These are phyloP conservation scores for Calyptomena viridis DNA, from an alignment of 2,113 vertebrate genomes.

Conservation along the genomic window DNA sequence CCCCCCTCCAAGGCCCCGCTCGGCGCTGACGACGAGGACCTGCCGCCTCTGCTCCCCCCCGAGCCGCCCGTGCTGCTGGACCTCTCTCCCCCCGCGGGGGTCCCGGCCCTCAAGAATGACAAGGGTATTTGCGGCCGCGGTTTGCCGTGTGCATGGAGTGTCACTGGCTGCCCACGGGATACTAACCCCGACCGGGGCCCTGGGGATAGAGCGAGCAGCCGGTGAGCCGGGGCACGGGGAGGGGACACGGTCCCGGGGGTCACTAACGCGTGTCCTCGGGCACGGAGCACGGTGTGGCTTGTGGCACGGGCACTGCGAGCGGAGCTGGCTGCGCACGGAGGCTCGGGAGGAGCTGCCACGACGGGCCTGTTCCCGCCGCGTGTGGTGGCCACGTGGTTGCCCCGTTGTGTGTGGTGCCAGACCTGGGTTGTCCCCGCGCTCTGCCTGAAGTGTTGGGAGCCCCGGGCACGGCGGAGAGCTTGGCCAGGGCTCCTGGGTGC, in stretches of 20 bases:
- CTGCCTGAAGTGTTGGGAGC: not conserved
- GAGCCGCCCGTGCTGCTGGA: conserved; percentile 62
- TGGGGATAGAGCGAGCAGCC: not conserved
- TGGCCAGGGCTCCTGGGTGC: not conserved
- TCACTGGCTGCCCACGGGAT: conserved; percentile 67
- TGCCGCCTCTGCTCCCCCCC: conserved; percentile 92
- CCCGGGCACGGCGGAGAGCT: rapidly evolving
- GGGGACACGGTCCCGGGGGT: not conserved
- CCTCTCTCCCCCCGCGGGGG: not conserved
- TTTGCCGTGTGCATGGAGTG: conserved; percentile 83
- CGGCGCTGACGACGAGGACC: conserved; percentile 78
- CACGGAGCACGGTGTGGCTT: conserved; percentile 25
- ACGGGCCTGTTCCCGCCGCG: not conserved
- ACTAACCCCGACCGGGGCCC: conserved; percentile 56
- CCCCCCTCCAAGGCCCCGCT: conserved; percentile 12
- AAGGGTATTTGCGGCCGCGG: conserved; percentile 85
- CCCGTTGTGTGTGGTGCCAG: not conserved
- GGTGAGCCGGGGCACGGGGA: not conserved
- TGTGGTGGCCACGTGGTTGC: not conserved
- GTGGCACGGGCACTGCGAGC: not conserved
- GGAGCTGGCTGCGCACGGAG: not conserved
- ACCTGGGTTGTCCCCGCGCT: rapidly evolving
- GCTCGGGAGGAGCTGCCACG: not conserved
- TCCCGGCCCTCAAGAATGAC: conserved; percentile 84
- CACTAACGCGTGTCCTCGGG: not conserved